Conservation (phyloP, 2,888 invertebrate species). For the Caenorhabditis sp. region DNA sequence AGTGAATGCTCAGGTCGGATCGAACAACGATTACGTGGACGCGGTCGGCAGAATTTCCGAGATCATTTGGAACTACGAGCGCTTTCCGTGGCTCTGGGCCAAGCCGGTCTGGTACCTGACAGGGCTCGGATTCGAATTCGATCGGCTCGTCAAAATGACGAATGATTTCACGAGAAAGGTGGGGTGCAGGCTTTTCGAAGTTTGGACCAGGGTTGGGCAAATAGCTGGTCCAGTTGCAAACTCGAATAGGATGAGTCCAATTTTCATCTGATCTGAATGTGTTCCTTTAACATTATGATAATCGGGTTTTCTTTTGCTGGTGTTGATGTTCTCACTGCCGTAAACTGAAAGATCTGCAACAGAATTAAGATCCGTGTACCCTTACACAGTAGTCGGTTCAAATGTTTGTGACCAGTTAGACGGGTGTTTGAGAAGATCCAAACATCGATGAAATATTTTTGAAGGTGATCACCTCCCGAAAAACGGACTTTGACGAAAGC, state of each 20-base stretch:
- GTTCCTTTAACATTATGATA: too few species aligned
- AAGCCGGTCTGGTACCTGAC: conserved; percentile 83
- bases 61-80: conserved; percentile 65
- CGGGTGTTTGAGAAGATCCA: conserved; percentile 21
- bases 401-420: too few species aligned
- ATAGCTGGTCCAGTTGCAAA: background rate
- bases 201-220: too few species aligned
- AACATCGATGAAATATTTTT: conserved; percentile 34
- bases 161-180: conserved; percentile 69
- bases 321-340: too few species aligned
- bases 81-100: conserved; percentile 78
- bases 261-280: too few species aligned
- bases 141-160: conserved; percentile 56
- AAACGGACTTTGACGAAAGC: conserved; percentile 70
- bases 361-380: too few species aligned
- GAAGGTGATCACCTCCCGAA: conserved; percentile 70
- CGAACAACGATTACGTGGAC: conserved; percentile 67
- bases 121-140: conserved; percentile 77
- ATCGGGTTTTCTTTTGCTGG: too few species aligned
- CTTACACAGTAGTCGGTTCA: too few species aligned
- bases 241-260: too few species aligned
- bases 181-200: background rate
- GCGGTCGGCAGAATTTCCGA: conserved; percentile 65
- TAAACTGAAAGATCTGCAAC: background rate
- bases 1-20: conserved; percentile 68